Conservation (phyloP, 2,888 invertebrate species). For the Smittia sp. region DNA sequence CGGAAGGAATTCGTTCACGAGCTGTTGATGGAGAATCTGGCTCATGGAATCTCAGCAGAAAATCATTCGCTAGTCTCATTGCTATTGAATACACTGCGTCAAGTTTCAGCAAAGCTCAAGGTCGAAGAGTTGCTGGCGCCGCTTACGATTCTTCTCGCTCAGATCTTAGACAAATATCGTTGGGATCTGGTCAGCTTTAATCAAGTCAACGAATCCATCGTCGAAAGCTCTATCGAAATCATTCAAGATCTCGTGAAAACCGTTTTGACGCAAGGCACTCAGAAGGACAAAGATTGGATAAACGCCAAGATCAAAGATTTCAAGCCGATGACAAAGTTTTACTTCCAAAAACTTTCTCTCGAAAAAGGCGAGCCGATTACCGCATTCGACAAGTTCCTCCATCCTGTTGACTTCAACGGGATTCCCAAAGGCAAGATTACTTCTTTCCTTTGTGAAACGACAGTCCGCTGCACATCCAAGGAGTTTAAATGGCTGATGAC, state of each 20-base stretch:
- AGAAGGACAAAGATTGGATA: slow-evolving; percentile 49
- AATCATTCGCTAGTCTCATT: slow-evolving; percentile 42
- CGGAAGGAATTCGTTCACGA: slow-evolving; percentile 47
- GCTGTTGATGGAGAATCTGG: slow-evolving; percentile 46
- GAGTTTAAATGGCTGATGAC: slow-evolving; percentile 49
- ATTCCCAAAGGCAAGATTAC: slow-evolving; percentile 15
- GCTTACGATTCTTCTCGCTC: slow-evolving; percentile 47
- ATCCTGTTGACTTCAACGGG: slow-evolving; percentile 32
- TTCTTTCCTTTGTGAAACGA: slow-evolving; percentile 44
- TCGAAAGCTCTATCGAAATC: slow-evolving; percentile 46
- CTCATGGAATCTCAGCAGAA: slow-evolving; percentile 45
- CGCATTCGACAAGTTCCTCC: slow-evolving; percentile 48
- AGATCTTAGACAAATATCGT: slow-evolving; percentile 48
- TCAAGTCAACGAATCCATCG: slow-evolving; percentile 46
- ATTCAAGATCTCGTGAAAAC: slow-evolving; percentile 46
- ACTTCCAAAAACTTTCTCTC: slow-evolving; percentile 48
- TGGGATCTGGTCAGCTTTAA: slow-evolving; percentile 49
- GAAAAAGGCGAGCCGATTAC: slow-evolving; percentile 45
- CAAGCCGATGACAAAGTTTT: slow-evolving; percentile 47
- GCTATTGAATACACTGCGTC: slow-evolving; percentile 46
- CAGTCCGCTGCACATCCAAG: slow-evolving; percentile 48
- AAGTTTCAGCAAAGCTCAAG: slow-evolving; percentile 45
- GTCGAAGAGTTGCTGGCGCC: slow-evolving; percentile 48
- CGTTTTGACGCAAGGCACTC: slow-evolving; percentile 46
- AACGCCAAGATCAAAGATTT: slow-evolving; percentile 45